phyloP scores from a whole-genome alignment of 2,113 vertebrate genomes.

The Nanorana parkeri region DNA sequence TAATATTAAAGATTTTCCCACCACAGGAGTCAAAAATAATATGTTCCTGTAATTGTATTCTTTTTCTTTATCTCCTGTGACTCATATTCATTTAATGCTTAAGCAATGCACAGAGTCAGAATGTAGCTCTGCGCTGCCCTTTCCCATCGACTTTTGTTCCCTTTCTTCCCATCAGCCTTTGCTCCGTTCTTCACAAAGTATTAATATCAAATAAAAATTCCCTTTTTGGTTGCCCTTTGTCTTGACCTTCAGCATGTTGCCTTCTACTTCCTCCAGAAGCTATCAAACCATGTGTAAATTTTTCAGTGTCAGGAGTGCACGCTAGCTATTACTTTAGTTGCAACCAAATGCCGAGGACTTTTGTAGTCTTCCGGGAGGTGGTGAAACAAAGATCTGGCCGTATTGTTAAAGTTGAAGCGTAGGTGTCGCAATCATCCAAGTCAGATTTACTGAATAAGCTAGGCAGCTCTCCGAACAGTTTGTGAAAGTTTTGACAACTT shows the following conservation, averaged over 20 bases:
- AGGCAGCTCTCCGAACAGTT: background rate
- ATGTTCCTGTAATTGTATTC: background rate
- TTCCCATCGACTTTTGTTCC: constrained; percentile 7
- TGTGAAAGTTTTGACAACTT: background rate
- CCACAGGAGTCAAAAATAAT: background rate
- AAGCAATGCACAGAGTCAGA: background rate
- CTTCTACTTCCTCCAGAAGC: background rate
- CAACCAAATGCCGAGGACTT: background rate
- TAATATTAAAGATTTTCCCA: background rate
- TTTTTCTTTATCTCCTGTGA: background rate
- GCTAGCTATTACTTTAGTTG: background rate
- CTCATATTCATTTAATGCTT: background rate
- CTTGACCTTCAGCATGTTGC: constrained; percentile 3
- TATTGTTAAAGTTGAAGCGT: background rate
- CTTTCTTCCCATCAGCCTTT: background rate
- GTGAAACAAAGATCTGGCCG: background rate
- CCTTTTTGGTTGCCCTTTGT: constrained; percentile 1
- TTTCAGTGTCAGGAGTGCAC: background rate
- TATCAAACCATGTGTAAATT: constrained; percentile 11
- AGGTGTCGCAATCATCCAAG: background rate
- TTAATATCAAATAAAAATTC: constrained; percentile 27
- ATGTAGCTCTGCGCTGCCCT: constrained; percentile 9
- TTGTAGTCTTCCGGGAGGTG: constrained; percentile 2
- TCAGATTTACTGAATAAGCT: background rate
- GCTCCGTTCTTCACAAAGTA: constrained; percentile 17